Evolutionary conservation across 2,797 vertebrate genomes (phyloP), one percentile per base, ranked within the genome.

Genomic region (Tapera naevia): DNA sequence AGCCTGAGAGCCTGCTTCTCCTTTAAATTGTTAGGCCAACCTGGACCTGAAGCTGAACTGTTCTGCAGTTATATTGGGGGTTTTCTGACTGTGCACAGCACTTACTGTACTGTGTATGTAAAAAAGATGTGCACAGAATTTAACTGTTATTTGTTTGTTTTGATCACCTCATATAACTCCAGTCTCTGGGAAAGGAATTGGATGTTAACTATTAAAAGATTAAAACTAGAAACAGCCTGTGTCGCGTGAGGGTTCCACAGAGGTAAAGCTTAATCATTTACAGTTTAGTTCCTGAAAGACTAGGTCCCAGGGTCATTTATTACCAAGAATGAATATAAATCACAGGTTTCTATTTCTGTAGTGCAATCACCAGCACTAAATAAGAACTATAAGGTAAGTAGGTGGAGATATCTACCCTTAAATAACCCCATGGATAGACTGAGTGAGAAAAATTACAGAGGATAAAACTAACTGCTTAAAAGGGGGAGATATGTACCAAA

Each of bases 261-360:
- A 82, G 27, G 64, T 43, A 76, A 87, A 76, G 87, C 13, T 97
- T 97, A 96, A 96, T 96, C 95, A 96, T 96, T 97, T 96, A 96
- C 92, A 92, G 79, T 76, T 89, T 72, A 53, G 32, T 19, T 64
- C 60, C 43, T n/a, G 12, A 62, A 22, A 86, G 22, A 43, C 30
- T 37, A 32, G 23, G 71, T 93, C 81, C 73, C 88, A 91, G 93
- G 89, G 95, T 94, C 92, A 85, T 64, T 94, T 86, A 91, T 94
- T 91, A 92, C 82, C 60, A 93, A 54, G 57, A 84, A 72, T 1
- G 18, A 89, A 54, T 37, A 82, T 61, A 94, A 94, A 82, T 80
- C 70, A 67, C 56, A 15, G 7, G 50, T 81, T 95, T 93, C 88
- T 91, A 81, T 83, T 90, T 91, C 33, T 58, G 46, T 13, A 84